Evolutionary conservation across 2,113 vertebrate genomes (phyloP).

Genomic region (Rhagologus leucostigma): DNA sequence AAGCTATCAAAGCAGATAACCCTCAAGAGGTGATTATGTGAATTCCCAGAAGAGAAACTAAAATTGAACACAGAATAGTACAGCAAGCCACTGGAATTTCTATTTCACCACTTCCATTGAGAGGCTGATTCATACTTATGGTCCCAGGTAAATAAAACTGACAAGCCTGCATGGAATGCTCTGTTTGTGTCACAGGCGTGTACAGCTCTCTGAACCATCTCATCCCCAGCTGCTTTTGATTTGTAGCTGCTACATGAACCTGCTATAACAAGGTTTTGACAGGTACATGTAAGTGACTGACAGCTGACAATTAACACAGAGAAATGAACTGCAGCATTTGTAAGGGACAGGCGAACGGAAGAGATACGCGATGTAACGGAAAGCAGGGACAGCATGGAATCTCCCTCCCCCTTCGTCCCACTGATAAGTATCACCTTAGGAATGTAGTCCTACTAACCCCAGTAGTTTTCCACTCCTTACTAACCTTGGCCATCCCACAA

Average conservation of each 20-base stretch:
- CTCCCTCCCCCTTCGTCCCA: no score
- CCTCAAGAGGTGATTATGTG: neutral
- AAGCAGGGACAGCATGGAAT: no score
- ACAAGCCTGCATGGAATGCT: neutral
- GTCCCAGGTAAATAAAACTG: slow-evolving; percentile 3
- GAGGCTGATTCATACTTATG: neutral
- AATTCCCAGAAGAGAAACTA: slow-evolving; percentile 50
- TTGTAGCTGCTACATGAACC: neutral
- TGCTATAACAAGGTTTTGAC: neutral
- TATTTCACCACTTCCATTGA: neutral
- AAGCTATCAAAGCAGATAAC: slow-evolving; percentile 10
- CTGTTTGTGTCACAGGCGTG: neutral
- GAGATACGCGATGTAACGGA: no score
- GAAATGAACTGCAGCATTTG: neutral
- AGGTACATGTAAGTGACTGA: neutral
- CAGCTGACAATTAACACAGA: neutral
- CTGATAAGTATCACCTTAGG: no score
- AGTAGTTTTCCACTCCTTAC: no score
- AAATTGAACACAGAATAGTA: neutral
- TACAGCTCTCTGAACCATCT: neutral
- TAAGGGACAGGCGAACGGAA: no score
- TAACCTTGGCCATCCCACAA: no score
- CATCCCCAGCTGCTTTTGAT: neutral
- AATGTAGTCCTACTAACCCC: no score
- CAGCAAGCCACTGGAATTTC: neutral